Evolutionary conservation across 1,140 invertebrate genomes (phyloP).

Genomic region (Zaprionus davidi): DNA sequence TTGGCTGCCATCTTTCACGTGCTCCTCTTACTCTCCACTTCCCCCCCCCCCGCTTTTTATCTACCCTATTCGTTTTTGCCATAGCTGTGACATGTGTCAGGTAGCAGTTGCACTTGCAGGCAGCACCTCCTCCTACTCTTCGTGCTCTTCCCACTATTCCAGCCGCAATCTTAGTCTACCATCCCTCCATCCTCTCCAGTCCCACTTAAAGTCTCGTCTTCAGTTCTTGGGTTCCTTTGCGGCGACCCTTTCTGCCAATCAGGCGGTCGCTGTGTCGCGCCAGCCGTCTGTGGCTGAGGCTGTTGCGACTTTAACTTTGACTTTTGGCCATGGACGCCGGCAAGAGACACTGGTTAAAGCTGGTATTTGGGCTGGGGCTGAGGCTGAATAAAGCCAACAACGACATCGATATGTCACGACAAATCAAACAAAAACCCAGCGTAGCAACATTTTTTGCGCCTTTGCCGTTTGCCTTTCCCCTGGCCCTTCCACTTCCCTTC

Average conservation of each 20-base stretch:
- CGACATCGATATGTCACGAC: constrained; percentile 56
- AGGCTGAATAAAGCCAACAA: constrained; percentile 26
- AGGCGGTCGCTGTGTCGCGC: constrained; percentile 6
- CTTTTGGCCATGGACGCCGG: constrained; percentile 3
- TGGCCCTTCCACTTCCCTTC: background rate
- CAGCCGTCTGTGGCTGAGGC: background rate
- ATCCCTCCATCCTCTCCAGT: background rate
- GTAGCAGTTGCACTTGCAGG: background rate
- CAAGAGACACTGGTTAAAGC: background rate
- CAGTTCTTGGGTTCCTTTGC: background rate
- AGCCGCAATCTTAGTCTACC: background rate
- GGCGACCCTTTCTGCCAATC: constrained; percentile 12
- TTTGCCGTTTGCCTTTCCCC: background rate
- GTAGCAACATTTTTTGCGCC: constrained; percentile 21
- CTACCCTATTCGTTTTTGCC: background rate
- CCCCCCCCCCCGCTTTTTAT: background rate
- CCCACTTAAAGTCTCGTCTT: background rate
- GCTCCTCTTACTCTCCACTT: background rate
- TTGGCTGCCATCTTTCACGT: constrained; percentile 3
- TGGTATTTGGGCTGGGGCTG: background rate
- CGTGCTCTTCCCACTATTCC: background rate
- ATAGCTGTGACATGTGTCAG: constrained; percentile 21
- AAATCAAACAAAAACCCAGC: constrained; percentile 56
- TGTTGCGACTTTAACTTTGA: constrained; percentile 29
- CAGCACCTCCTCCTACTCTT: background rate